phyloP scores from a whole-genome alignment of 2,113 vertebrate species.

The Steatornis caripensis region DNA sequence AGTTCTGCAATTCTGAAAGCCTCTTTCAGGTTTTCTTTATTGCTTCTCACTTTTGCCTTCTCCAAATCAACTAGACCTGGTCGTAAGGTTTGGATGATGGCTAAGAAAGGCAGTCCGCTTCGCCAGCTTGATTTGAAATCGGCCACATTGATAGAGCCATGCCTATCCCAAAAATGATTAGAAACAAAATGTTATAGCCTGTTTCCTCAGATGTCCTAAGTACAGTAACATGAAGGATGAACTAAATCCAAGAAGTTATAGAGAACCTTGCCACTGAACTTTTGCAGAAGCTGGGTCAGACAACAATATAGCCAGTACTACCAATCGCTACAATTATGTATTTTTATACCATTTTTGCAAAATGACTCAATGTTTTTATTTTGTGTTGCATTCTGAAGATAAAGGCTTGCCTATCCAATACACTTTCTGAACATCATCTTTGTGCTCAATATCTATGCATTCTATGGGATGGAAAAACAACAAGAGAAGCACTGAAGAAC shows the following conservation, averaged over 20 bases:
- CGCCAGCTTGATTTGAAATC: conserved; percentile 95
- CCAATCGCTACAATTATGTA: accelerated
- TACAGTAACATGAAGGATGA: neutral
- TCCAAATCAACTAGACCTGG: conserved; percentile 86
- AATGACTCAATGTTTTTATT: neutral
- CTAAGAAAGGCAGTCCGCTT: conserved; percentile 88
- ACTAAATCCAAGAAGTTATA: neutral
- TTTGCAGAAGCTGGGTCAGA: neutral
- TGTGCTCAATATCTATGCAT: neutral
- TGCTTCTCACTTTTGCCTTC: conserved; percentile 78
- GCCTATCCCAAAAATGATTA: conserved; percentile 58
- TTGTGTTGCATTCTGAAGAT: neutral
- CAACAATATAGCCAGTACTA: neutral
- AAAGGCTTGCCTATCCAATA: neutral
- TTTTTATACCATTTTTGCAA: neutral
- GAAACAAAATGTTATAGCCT: neutral
- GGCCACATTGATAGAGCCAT: conserved; percentile 79
- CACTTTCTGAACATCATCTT: neutral
- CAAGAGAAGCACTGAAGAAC: neutral
- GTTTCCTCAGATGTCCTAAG: neutral
- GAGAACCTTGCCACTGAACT: neutral
- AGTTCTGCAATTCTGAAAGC: conserved; percentile 86
- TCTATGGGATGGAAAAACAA: neutral
- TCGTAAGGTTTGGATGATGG: conserved; percentile 83
- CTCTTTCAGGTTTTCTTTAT: conserved; percentile 89